Percentiles rank a stretch among this genome's conserved stretches.
These are phyloP conservation scores for Drosophila virilis DNA, from an alignment of 1,140 invertebrate species.

Conservation along the genomic window DNA sequence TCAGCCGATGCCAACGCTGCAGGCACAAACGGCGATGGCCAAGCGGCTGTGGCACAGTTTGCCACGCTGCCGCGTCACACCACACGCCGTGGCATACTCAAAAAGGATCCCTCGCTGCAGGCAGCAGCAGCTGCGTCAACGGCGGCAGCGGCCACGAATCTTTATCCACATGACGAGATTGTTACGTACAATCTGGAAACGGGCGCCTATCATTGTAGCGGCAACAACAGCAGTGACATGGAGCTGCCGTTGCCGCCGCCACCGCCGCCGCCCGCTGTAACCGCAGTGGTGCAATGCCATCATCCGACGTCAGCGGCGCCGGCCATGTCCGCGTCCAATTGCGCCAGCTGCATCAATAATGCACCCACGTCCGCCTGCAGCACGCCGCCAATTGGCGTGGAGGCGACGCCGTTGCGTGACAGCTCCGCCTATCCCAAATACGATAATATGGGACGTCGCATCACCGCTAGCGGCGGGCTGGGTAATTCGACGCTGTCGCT, in stretches of 20 bases:
- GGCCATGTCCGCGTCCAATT: conserved; percentile 60
- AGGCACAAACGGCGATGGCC: conserved; percentile 54
- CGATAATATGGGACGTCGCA: conserved; percentile 95
- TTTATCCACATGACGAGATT: conserved; percentile 81
- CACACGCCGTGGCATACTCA: conserved; percentile 75
- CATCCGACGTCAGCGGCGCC: conserved; percentile 48
- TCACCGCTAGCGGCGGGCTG: conserved; percentile 90
- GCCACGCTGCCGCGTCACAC: conserved; percentile 87
- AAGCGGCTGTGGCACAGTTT: conserved; percentile 84
- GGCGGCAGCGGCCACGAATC: conserved; percentile 43
- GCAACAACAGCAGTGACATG: conserved; percentile 49
- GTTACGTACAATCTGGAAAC: conserved; percentile 83
- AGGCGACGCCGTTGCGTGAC: conserved; percentile 64
- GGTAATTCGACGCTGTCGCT: conserved; percentile 91
- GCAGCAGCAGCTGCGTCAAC: conserved; percentile 49
- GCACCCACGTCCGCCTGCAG: conserved; percentile 77
- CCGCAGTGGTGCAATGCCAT: conserved; percentile 71
- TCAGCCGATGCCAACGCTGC: conserved; percentile 58
- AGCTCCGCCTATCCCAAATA: conserved; percentile 87
- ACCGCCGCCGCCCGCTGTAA: conserved; percentile 69
- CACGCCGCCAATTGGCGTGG: conserved; percentile 66
- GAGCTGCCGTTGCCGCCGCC: conserved; percentile 73
- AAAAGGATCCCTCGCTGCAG: conserved; percentile 74
- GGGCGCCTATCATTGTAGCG: conserved; percentile 59
- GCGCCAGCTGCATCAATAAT: conserved; percentile 84